Evolutionary conservation across 1,140 invertebrate species (phyloP).

Genomic region (Drosophila albomicans): DNA sequence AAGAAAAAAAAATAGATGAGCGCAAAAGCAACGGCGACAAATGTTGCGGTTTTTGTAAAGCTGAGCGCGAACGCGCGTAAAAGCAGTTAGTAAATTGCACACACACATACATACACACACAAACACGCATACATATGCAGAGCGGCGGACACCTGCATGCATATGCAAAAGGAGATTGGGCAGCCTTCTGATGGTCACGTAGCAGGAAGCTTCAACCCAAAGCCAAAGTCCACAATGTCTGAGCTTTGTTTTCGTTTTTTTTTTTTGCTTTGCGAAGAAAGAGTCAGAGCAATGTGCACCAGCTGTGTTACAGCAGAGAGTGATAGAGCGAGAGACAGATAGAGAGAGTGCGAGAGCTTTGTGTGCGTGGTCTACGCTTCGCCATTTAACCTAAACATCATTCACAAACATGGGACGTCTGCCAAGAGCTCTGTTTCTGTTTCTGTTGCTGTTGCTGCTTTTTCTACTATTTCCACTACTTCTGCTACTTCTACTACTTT

Average conservation of each 20-base stretch:
- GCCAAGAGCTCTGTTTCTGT: conserved; percentile 29
- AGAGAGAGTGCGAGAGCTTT: conserved; percentile 14
- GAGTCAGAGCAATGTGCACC: neutral
- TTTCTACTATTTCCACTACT: too few species aligned
- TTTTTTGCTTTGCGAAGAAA: neutral
- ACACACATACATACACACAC: conserved; percentile 24
- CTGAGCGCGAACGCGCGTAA: conserved; percentile 66
- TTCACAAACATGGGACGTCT: conserved; percentile 41
- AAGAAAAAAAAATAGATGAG: neutral
- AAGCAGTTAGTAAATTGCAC: conserved; percentile 80
- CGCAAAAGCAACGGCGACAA: conserved; percentile 47
- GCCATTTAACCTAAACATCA: conserved; percentile 60
- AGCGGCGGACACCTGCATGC: conserved; percentile 48
- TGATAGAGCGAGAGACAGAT: neutral
- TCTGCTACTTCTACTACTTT: neutral
- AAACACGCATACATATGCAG: neutral
- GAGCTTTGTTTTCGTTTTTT: conserved; percentile 14
- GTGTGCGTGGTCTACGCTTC: conserved; percentile 47
- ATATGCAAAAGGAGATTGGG: conserved; percentile 37
- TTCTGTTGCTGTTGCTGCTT: conserved; percentile 12
- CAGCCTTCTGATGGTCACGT: conserved; percentile 49
- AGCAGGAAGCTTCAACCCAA: conserved; percentile 45
- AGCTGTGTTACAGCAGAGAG: conserved; percentile 5
- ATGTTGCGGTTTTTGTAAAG: conserved; percentile 70
- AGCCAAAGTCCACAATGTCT: conserved; percentile 43